Conservation (phyloP, 2,888 invertebrate genomes). For the Rhopalosiphum nymphaeae region DNA sequence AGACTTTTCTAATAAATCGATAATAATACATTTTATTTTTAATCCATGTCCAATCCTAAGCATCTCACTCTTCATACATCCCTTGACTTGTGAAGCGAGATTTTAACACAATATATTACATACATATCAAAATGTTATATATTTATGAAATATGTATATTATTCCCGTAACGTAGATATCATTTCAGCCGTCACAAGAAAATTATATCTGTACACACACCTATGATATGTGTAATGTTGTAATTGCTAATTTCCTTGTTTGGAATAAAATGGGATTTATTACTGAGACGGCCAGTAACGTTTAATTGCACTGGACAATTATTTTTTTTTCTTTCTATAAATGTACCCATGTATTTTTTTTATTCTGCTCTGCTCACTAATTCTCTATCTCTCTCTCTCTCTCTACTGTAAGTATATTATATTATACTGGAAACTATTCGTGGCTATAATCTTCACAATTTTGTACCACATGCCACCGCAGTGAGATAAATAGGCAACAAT, state of each 20-base stretch:
- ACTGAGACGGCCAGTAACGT: slow-evolving; percentile 27
- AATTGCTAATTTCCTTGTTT: slow-evolving; percentile 62
- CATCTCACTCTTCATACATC: neutral
- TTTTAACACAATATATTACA: neutral
- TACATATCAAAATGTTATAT: neutral
- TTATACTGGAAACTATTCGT: neutral
- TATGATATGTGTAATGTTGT: slow-evolving; percentile 29
- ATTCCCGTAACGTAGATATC: slow-evolving; percentile 43
- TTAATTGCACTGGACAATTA: slow-evolving; percentile 57
- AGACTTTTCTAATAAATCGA: neutral
- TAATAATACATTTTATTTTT: no score
- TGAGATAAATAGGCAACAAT: slow-evolving; percentile 44
- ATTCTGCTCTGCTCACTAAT: neutral
- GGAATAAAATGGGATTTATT: slow-evolving; percentile 55
- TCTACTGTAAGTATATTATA: neutral
- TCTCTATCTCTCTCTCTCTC: neutral
- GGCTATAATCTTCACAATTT: slow-evolving; percentile 42
- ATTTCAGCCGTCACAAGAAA: slow-evolving; percentile 23
- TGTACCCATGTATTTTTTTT: slow-evolving; percentile 5
- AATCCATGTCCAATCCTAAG: neutral
- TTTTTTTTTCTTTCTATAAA: slow-evolving; percentile 39
- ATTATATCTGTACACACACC: slow-evolving; percentile 34
- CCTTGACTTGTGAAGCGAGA: neutral
- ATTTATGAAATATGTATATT: neutral
- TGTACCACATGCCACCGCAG: neutral